phyloP scores from a whole-genome alignment of 2,797 vertebrate species.

The Macropodus opercularis region DNA sequence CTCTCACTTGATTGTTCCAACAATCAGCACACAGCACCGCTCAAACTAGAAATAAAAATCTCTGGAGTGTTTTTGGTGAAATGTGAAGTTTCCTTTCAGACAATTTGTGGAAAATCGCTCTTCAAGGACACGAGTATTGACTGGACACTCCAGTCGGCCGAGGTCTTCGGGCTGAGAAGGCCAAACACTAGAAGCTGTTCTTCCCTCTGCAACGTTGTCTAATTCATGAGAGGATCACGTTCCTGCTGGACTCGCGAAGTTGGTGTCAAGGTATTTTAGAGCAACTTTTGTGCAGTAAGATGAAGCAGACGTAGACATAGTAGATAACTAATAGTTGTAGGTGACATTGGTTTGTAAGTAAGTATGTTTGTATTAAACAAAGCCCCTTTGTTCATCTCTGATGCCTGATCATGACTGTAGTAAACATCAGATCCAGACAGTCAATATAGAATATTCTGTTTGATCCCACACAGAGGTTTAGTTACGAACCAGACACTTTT shows the following conservation, averaged over 20 bases:
- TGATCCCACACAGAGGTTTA: neutral
- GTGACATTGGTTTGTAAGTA: neutral
- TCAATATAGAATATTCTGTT: neutral
- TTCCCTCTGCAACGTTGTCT: neutral
- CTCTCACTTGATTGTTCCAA: conserved; percentile 8
- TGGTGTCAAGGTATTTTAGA: neutral
- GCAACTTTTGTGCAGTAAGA: neutral
- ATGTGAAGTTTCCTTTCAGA: conserved; percentile 15
- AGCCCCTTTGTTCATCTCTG: neutral
- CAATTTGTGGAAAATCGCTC: neutral
- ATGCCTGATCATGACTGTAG: neutral
- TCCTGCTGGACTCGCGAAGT: neutral
- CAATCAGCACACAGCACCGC: neutral
- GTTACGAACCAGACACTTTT: neutral
- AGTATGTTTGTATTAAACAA: too few species aligned
- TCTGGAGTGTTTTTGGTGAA: too few species aligned
- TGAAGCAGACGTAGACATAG: neutral
- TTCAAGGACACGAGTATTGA: conserved; percentile 23
- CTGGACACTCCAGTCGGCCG: too few species aligned
- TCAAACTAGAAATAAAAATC: neutral
- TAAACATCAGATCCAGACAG: neutral
- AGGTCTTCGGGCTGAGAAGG: neutral
- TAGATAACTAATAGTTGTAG: neutral
- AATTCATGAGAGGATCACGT: neutral
- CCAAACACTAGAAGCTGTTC: conserved; percentile 2